phyloP scores from a whole-genome alignment of 2,113 vertebrate genomes.

The Puma concolor region DNA sequence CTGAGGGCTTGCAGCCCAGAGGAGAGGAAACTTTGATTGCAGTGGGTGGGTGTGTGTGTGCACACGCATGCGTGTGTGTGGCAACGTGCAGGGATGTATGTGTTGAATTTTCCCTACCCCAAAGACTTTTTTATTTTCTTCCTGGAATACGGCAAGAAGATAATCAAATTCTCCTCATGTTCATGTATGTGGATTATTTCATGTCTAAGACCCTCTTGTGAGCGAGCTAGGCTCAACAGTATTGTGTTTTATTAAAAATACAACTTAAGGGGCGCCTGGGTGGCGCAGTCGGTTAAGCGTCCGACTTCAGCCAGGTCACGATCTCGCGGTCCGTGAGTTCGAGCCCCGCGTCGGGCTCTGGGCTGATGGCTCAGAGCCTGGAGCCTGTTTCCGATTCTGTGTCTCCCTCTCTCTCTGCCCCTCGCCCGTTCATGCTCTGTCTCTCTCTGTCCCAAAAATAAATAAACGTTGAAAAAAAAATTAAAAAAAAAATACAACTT shows the following conservation, averaged over 20 bases:
- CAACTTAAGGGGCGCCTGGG: no score
- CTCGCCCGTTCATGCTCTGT: no score
- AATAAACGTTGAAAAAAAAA: no score
- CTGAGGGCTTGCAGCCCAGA: background rate
- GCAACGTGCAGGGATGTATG: accelerated
- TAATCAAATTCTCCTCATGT: background rate
- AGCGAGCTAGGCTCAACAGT: background rate
- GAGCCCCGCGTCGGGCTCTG: no score
- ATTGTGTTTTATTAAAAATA: background rate
- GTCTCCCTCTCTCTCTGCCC: no score
- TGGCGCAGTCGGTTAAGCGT: no score
- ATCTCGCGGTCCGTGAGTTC: no score
- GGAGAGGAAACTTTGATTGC: background rate
- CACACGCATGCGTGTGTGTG: background rate
- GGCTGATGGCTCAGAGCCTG: no score
- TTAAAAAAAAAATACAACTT: background rate
- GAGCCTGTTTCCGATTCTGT: no score
- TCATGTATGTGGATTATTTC: background rate
- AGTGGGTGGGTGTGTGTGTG: no score
- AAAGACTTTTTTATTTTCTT: background rate
- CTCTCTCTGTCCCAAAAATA: no score
- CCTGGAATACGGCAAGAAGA: background rate
- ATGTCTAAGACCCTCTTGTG: background rate
- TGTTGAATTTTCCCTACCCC: background rate
- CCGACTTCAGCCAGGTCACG: no score